Conservation (phyloP, 2,113 vertebrate species). For the Fukomys damarensis region DNA sequence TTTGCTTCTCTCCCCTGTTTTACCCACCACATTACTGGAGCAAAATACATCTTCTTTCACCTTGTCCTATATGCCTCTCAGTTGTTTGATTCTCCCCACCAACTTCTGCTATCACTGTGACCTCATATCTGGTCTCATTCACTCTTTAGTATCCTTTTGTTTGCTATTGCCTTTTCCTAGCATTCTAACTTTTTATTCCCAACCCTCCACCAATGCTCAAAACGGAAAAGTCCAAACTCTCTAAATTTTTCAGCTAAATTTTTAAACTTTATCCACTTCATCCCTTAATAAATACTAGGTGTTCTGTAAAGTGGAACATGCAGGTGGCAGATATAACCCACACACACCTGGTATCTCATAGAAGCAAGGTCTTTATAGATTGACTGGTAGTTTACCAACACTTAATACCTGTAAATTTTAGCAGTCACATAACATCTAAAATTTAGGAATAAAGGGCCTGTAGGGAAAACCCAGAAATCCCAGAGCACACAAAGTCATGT, state of each 20-base stretch:
- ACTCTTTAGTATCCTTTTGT: not conserved
- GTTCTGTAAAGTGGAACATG: not conserved
- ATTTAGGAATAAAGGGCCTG: not conserved
- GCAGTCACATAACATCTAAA: not conserved
- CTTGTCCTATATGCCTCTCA: not conserved
- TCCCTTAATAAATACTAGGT: rapidly evolving
- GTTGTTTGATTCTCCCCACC: not conserved
- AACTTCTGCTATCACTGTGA: not conserved
- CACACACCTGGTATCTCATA: not conserved
- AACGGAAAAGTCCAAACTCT: not conserved
- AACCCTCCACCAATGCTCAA: not conserved
- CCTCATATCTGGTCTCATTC: not conserved
- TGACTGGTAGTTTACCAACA: not conserved
- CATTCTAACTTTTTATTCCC: not conserved
- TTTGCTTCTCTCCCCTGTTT: not conserved
- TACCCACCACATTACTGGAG: not conserved
- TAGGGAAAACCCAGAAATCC: not conserved
- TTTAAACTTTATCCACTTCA: not conserved
- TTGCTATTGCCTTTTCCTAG: not conserved
- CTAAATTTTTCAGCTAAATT: not conserved
- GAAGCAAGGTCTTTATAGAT: not conserved
- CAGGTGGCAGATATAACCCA: not conserved
- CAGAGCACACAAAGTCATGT: not conserved
- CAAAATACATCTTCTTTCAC: not conserved
- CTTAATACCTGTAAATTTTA: not conserved